Evolutionary conservation across 2,113 vertebrate species (phyloP), one percentile per base, ranked within the genome.

Genomic region (Rhagologus leucostigma): DNA sequence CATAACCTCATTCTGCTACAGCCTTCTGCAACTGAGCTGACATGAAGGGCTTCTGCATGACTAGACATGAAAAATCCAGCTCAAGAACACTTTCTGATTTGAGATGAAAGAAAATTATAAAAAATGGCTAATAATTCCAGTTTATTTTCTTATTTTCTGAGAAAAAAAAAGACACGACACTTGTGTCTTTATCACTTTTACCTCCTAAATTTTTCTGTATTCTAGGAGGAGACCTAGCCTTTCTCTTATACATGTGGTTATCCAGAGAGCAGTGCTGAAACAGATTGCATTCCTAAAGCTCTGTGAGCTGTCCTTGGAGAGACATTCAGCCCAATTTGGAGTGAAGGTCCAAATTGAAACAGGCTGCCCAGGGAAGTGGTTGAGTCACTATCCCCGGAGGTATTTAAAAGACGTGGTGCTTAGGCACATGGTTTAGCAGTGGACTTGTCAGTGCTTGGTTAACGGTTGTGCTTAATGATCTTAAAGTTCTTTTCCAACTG

Each of bases 1-100:
- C 9, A 27, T 2, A 1, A 55, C 63, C 24, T 76, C 11, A 22
- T 52, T 44, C 20, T 65, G 8, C n/a, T 76, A 39, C 14, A 55
- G 4, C 8, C 27, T 79, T 71, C 37, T 84, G 32, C 32, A 49
- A 3, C 7, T 65, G 50, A 82, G 26, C 12, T 59, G 24, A 81
- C 11, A 33, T 44, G 24, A 6, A 2, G 2, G n/a, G 67, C 14
- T 74, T 19, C 8, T 75, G 23, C 30, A 21, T 0, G 0, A 33
- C 7, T 15, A 33, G n/a, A 37, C 3, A 11, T 24, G 33, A 41
- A 84, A 77, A 93, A 41, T 9, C 3, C 52, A 49, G 22, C 50
- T 56, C n/a, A 73, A 64, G 13, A 69, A 1, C 3, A 57, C 24
- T 32, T 89, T 84, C 42, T 8, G 15, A 60, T 11, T 26, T 44